Evolutionary conservation across 2,797 vertebrate genomes (phyloP).

Genomic region (Manis javanica): DNA sequence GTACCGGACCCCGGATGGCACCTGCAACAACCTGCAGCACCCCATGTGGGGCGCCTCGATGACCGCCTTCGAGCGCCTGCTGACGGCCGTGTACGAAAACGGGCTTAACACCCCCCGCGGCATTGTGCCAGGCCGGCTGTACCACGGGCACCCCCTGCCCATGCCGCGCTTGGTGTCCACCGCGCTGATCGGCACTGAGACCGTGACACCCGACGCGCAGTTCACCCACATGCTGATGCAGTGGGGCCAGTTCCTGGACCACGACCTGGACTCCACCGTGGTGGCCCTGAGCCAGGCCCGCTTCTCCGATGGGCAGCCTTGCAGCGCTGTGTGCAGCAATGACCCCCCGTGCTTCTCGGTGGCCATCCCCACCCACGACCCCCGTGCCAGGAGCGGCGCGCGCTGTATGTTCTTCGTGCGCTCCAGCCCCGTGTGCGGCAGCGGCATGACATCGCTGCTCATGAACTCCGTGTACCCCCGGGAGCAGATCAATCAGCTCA

Average conservation of each 20-base stretch:
- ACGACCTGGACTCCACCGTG: conserved; percentile 97
- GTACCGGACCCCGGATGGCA: conserved; percentile 97
- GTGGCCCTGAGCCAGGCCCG: conserved; percentile 96
- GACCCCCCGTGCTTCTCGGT: conserved; percentile 98
- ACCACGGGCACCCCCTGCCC: conserved; percentile 92
- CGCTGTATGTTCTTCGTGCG: conserved; percentile 99
- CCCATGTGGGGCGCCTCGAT: conserved; percentile 99
- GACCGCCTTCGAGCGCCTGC: conserved; percentile 95
- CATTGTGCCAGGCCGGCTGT: conserved; percentile 86
- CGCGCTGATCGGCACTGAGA: conserved; percentile 94
- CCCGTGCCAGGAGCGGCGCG: conserved; percentile 91
- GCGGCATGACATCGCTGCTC: conserved; percentile 97
- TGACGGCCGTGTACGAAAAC: conserved; percentile 97
- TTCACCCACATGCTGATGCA: conserved; percentile 99
- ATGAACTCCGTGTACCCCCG: conserved; percentile 99
- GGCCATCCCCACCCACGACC: conserved; percentile 95
- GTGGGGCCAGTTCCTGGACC: conserved; percentile 99
- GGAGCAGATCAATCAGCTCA: conserved; percentile 99
- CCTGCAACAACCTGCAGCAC: conserved; percentile 98
- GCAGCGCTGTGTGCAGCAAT: conserved; percentile 93
- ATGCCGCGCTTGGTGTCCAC: conserved; percentile 96
- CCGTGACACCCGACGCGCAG: conserved; percentile 93
- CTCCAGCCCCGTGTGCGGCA: conserved; percentile 98
- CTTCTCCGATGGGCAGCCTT: conserved; percentile 97
- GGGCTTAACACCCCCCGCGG: conserved; percentile 97